Conservation (phyloP, 2,113 vertebrate species). For the Neotoma lepida region DNA sequence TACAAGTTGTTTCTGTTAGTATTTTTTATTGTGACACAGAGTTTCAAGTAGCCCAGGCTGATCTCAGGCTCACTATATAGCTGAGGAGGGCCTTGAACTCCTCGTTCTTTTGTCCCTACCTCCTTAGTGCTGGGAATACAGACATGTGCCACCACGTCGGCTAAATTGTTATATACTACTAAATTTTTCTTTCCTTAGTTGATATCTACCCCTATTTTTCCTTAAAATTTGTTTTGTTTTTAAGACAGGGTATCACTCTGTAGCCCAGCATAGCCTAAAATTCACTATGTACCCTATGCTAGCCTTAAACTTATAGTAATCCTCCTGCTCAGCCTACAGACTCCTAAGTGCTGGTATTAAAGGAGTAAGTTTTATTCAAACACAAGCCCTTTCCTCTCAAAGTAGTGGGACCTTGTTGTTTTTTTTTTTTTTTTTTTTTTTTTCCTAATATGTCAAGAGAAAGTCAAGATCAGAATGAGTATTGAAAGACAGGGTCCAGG, state of each 20-base stretch:
- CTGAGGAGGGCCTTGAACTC: not conserved
- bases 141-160: not conserved
- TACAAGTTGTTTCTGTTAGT: not conserved
- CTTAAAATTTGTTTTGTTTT: not conserved
- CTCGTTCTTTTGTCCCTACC: not conserved
- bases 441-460: not conserved
- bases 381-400: constrained; percentile 3
- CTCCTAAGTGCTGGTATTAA: not conserved
- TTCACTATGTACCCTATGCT: not conserved
- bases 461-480: not conserved
- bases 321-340: not conserved
- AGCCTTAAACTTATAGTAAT: not conserved
- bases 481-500: not conserved
- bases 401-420: not conserved
- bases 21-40: not conserved
- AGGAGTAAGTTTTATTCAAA: constrained; percentile 8
- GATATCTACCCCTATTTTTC: not conserved
- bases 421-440: not conserved
- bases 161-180: not conserved
- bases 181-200: not conserved
- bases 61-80: too few relatives aligned
- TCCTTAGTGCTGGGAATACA: not conserved
- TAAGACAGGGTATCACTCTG: not conserved
- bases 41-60: not conserved
- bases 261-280: not conserved